These are phyloP conservation scores for Lapara coniferarum DNA, from an alignment of 2,888 invertebrate genomes.

Conservation along the genomic window DNA sequence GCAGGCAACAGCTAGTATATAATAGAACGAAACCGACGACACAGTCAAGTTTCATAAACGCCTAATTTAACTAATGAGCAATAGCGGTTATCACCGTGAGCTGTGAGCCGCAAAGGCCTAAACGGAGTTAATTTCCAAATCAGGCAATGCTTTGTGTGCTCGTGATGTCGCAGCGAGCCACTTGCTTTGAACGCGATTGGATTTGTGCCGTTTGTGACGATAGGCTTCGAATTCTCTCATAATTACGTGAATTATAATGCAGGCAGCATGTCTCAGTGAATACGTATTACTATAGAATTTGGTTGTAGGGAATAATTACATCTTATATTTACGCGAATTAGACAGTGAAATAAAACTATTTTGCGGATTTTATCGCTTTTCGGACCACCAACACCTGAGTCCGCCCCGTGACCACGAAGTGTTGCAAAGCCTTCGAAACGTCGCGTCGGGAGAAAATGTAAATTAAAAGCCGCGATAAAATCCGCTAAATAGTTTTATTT, in stretches of 20 bases:
- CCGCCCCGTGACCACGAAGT: no score
- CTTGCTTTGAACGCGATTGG: not conserved
- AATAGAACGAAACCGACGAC: not conserved
- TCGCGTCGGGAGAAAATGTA: no score
- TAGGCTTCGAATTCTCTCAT: not conserved
- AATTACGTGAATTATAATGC: not conserved
- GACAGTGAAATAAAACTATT: no score
- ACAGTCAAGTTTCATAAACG: not conserved
- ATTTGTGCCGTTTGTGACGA: not conserved
- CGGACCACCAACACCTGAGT: no score
- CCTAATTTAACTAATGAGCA: not conserved
- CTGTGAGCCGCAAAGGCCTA: not conserved
- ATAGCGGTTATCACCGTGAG: not conserved
- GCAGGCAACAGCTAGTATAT: no score
- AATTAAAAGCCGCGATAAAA: no score
- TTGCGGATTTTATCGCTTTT: no score
- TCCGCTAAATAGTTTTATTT: no score
- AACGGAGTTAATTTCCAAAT: not conserved
- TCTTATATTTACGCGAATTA: no score
- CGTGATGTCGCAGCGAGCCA: not conserved
- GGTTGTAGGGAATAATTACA: no score
- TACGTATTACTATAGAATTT: no score
- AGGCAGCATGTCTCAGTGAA: not conserved
- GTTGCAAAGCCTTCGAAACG: no score
- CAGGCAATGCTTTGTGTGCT: not conserved